Base-by-base conservation (phyloP, 2,797 vertebrate species). In the Phrynocephalus forsythii region DNA sequence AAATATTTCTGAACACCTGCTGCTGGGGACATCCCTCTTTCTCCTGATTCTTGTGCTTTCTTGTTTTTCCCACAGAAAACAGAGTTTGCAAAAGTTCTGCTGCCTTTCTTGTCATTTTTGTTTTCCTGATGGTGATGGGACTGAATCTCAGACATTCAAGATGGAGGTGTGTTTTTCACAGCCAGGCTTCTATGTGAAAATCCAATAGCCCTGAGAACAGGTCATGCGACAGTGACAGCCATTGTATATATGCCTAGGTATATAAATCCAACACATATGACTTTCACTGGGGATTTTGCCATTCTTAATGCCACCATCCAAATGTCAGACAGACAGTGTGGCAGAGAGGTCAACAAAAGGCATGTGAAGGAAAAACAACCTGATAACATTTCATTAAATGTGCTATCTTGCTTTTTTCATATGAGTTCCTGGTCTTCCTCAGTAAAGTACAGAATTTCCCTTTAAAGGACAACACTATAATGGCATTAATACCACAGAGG, bases 391-490 rank as follows among this genome's bases (percentile, higher is more conserved):
- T 79, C 77, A 68, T 90, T 72, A 83, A 79, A 79, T 22, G 60
- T 38, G 30, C 81, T 75, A 30, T 56, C 82, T 80, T 80, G 56
- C 56, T 87, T 80, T 72, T 67, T 5, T 68, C 69, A 28, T 67
- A 66, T 56, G 26, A 73, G 33, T 26, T 28, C 20, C 68, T 73
- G 44, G 30, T 72, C 77, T 67, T 79, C 73, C 85, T 83, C 60
- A 38, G 81, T 28, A 16, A 75, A 56, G 26, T 69, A 60, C 69
- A 84, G 76, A 84, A 76, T 56, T 90, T 79, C 50, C 33, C 48
- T 50, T 38, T 66, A 86, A 86, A 72, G 75, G 38, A 89, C 88
- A 86, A 52, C 75, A 72, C 52, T 83, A 50, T 86, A 86, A 83
- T 73, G 33, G 48, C 52, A 33, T 48, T 80, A 84, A 84, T 84